Base-by-base conservation (phyloP, 92 coral and sea anemone genomes). In the Isaurus tuberculatus region DNA sequence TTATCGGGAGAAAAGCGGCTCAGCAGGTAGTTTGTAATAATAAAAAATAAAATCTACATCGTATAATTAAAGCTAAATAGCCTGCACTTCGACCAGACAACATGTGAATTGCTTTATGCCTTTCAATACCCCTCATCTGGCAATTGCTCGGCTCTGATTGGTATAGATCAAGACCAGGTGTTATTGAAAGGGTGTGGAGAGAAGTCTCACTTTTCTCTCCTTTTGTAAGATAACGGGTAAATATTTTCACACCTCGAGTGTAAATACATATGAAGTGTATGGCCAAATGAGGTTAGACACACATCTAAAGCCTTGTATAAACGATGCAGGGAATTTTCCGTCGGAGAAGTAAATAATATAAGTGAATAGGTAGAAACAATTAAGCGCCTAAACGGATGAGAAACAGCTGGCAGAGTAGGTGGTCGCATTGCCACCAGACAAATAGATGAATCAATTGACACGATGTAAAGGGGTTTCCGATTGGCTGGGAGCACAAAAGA, bases 371-470 rank as follows among this genome's bases (percentile, higher is more conserved):
- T 63, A 82, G 94, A 92, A 94, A 92, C 97, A 94, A 94, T 94
- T 92, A 94, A 88, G 87, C 90, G 88, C 87, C 89, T 86, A 90
- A 91, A 90, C 94, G 94, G 91, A 92, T 87, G 91, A 87, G 86
- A 79, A 83, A 84, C 98, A 94, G 98, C 98, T 94, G 98, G 86
- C 96, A 61, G 90, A 80, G 97, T 94, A 92, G 98, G 98, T 94
- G 98, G 98, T 89, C 96, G 95, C 92, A 92, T 88, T 92, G 97
- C 91, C 79, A 88, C 89, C 96, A 94, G 98, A 91, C 98, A 94
- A 91, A 91, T 94, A 86, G 86, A 89, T 88, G 93, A 91, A 93
- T 89, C 98, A 92, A 92, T 94, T 94, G 98, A 90, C 98, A 94
- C 98, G 90, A 89, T 94, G 92, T 91, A 91, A 91, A 90, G 90